A percentile compares a stretch with the other conserved stretches of the same genome.
Conservation (phyloP, 2,888 invertebrate genomes). For the Caenorhabditis panamensis region DNA sequence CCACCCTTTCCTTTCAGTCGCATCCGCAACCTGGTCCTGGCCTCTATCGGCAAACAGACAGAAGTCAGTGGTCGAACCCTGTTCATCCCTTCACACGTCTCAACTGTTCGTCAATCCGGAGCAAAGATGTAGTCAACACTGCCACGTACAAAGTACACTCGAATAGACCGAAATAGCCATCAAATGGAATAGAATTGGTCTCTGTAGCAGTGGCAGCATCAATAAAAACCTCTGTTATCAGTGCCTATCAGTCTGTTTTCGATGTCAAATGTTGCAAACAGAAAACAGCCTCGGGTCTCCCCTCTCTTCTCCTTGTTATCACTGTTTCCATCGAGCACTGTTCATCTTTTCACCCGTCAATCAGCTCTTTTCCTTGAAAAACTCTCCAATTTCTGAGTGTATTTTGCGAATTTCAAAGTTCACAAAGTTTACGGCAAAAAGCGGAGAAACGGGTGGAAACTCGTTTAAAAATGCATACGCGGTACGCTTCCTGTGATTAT, state of each 20-base stretch:
- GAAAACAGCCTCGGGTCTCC: constrained; percentile 16
- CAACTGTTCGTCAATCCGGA: constrained; percentile 47
- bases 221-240: constrained; percentile 25
- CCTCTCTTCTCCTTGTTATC: constrained; percentile 11
- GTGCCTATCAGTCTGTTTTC: constrained; percentile 26
- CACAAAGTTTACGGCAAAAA: constrained; percentile 9
- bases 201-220: background rate
- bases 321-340: constrained; percentile 20
- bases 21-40: constrained; percentile 49
- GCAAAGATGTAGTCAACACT: constrained; percentile 22
- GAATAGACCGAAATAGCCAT: background rate
- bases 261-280: constrained; percentile 39
- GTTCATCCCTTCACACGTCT: constrained; percentile 41
- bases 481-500: constrained; percentile 50
- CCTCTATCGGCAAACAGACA: constrained; percentile 39
- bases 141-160: constrained; percentile 10
- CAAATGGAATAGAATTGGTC: background rate
- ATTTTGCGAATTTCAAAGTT: constrained; percentile 39
- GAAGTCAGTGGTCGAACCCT: constrained; percentile 44
- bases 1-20: constrained; percentile 31
- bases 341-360: constrained; percentile 10
- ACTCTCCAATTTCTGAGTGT: constrained; percentile 33
- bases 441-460: background rate
- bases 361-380: constrained; percentile 43
- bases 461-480: constrained; percentile 46